A percentile compares a stretch with the other conserved stretches of the same genome.
These are phyloP conservation scores for Eupithecia inturbata DNA, from an alignment of 2,888 invertebrate species.

Conservation along the genomic window DNA sequence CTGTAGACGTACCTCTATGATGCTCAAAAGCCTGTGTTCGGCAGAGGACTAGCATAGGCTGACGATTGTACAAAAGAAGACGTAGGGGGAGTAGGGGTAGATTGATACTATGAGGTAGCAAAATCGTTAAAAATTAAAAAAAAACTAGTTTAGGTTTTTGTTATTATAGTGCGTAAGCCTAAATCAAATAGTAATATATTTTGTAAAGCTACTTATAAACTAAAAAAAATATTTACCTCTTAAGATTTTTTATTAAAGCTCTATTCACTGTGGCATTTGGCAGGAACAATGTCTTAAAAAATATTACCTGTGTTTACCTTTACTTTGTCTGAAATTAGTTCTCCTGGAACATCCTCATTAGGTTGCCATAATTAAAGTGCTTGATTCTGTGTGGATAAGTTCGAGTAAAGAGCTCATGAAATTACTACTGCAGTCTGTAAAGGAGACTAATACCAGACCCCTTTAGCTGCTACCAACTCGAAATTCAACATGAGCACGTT, in stretches of 20 bases:
- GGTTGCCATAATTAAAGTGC: neutral
- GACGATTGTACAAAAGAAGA: neutral
- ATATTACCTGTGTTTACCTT: too few species aligned
- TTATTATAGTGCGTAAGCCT: too few species aligned
- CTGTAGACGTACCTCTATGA: neutral
- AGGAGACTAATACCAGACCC: neutral
- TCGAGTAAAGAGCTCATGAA: neutral
- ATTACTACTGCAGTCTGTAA: neutral
- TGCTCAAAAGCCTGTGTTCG: neutral
- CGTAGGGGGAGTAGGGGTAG: too few species aligned
- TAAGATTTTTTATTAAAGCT: too few species aligned
- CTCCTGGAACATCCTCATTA: neutral
- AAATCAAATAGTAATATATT: too few species aligned
- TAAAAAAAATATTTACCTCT: too few species aligned
- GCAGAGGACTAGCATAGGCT: neutral
- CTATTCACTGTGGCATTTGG: too few species aligned
- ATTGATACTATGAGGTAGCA: too few species aligned
- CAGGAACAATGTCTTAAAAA: too few species aligned
- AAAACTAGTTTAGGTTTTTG: too few species aligned
- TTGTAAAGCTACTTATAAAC: too few species aligned
- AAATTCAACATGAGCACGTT: conserved; percentile 21
- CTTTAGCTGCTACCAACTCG: neutral
- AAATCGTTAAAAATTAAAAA: too few species aligned
- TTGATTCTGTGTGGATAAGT: neutral
- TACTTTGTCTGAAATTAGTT: neutral